Base-by-base conservation (phyloP, 2,888 invertebrate genomes). In the Chrysolina oricalcia region DNA sequence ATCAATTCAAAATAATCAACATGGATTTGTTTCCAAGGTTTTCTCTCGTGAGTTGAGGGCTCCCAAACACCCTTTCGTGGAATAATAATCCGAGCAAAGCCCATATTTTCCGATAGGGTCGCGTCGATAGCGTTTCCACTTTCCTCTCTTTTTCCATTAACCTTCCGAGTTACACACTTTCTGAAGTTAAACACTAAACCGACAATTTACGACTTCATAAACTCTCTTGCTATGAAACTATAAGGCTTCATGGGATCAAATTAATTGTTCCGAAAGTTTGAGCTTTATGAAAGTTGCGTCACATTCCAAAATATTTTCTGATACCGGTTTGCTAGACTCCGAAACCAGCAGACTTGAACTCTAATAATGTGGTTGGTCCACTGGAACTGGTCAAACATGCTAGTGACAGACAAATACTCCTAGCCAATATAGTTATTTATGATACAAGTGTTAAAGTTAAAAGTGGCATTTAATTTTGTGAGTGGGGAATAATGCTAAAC, bases 121-220 rank as follows among this genome's bases (percentile, higher is more conserved):
- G 9, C 2, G 59, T n/a, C 27, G 27, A 59, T 59, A 27, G 23
- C n/a, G n/a, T 15, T 59, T 59, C 8, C 11, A 23, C 15, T 23
- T 27, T 35, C 27, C 35, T n/a, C 67, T 27, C 50, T 67, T 67
- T 67, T 67, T 50, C 67, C 48, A 67, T 67, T 67, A 67, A 50
- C 48, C 27, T 48, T 50, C 50, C n/a, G 46, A 27, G 35, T 68
- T 40, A 59, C 72, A 62, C 67, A 73, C 59, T 73, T 67, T 23
- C 35, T 17, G 46, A 62, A 68, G 62, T 63, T 73, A 17, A 62
- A 68, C 59, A 46, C 67, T 48, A 35, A 66, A 73, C 62, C 72
- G 23, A 15, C 19, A 53, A 73, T 73, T 73, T 73, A 73, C 62
- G 40, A 63, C 62, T 62, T 63, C 72, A 67, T 73, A 73, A 73